These are phyloP conservation scores for Metalampra italica DNA, from an alignment of 2,888 invertebrate genomes.

Conservation along the genomic window DNA sequence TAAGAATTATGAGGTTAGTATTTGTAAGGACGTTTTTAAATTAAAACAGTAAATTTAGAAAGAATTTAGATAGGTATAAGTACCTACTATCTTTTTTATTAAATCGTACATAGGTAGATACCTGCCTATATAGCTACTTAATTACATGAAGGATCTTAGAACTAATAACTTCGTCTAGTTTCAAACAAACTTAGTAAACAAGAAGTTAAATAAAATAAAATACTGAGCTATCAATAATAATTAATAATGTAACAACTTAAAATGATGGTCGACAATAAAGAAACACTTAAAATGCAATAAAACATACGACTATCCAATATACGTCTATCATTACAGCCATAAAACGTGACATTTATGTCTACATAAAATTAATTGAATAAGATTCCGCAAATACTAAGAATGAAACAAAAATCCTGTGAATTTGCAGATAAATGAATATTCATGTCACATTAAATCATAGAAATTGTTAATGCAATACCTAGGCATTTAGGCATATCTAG, in stretches of 20 bases:
- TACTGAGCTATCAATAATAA: not conserved
- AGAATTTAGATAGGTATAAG: too few relatives aligned
- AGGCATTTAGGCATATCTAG: too few relatives aligned
- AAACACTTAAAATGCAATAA: conserved; percentile 7
- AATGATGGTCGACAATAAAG: conserved; percentile 1
- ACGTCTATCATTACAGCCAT: conserved; percentile 10
- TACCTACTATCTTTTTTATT: too few relatives aligned
- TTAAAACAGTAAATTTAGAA: too few relatives aligned
- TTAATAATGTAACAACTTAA: not conserved
- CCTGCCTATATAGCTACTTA: too few relatives aligned
- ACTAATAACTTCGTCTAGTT: too few relatives aligned
- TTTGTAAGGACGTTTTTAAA: too few relatives aligned
- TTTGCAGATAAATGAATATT: not conserved
- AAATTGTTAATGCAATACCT: not conserved
- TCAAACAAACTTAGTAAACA: not conserved
- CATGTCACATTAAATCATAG: too few relatives aligned
- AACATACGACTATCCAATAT: not conserved
- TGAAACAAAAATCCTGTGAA: not conserved
- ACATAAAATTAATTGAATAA: conserved; percentile 7
- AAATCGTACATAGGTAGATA: too few relatives aligned
- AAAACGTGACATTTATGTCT: conserved; percentile 11
- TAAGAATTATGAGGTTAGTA: too few relatives aligned
- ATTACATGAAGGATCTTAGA: too few relatives aligned
- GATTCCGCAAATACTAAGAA: not conserved
- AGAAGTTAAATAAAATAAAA: conserved; percentile 4